These are phyloP conservation scores for Andrena hattorfiana DNA, from an alignment of 2,888 invertebrate genomes.

Conservation along the genomic window DNA sequence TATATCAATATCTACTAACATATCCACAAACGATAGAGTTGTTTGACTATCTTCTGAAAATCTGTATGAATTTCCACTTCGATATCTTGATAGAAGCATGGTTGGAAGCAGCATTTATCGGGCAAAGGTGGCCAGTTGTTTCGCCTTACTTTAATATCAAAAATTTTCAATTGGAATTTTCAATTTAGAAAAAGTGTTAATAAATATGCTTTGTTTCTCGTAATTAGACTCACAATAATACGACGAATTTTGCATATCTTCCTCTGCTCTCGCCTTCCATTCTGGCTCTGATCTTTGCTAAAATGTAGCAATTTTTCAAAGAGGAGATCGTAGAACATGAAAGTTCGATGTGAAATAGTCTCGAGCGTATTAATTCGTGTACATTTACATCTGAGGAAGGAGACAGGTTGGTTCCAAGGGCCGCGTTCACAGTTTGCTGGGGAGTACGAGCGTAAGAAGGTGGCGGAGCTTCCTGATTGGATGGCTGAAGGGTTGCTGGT, in stretches of 20 bases:
- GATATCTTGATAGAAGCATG: conserved; percentile 99
- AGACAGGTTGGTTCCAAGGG: conserved; percentile 75
- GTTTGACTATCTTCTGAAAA: conserved; percentile 98
- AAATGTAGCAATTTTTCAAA: conserved; percentile 61
- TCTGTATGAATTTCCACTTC: conserved; percentile 99
- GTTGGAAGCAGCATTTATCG: conserved; percentile 95
- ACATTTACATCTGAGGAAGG: conserved; percentile 76
- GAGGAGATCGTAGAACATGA: neutral
- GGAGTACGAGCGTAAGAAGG: conserved; percentile 89
- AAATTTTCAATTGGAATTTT: conserved; percentile 30
- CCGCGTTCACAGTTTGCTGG: conserved; percentile 86
- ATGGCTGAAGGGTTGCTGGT: conserved; percentile 94
- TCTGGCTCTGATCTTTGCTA: conserved; percentile 96
- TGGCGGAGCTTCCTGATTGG: conserved; percentile 86
- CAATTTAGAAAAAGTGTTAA: neutral
- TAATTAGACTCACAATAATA: conserved; percentile 84
- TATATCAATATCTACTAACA: conserved; percentile 89
- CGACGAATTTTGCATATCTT: conserved; percentile 85
- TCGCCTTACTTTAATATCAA: conserved; percentile 87
- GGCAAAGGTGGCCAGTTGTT: conserved; percentile 99
- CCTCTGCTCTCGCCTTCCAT: conserved; percentile 89
- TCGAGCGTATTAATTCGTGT: neutral
- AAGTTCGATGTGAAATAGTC: neutral
- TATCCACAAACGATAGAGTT: conserved; percentile 98
- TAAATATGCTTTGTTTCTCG: neutral